Conservation (phyloP, 1,140 invertebrate species). For the Papilio xuthus region DNA sequence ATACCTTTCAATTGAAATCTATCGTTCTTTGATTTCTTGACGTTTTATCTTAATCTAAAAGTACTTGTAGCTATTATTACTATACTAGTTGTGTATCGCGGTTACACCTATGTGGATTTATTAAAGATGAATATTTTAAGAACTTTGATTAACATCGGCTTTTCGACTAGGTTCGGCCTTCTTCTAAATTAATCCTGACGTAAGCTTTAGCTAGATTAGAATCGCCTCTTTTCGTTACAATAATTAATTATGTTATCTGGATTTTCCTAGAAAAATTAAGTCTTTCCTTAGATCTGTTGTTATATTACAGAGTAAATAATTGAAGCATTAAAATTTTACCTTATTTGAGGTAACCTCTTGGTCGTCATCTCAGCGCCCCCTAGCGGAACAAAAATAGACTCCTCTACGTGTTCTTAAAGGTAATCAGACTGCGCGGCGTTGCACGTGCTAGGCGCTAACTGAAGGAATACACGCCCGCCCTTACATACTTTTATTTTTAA, state of each 20-base stretch:
- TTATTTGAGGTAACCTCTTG: slow-evolving; percentile 50
- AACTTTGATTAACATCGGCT: too few relatives aligned
- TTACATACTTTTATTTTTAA: slow-evolving; percentile 71
- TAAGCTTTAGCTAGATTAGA: too few relatives aligned
- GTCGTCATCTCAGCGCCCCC: slow-evolving; percentile 50
- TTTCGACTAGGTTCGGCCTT: too few relatives aligned
- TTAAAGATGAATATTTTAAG: too few relatives aligned
- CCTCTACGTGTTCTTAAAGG: slow-evolving; percentile 52
- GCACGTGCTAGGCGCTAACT: slow-evolving; percentile 73
- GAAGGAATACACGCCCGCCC: slow-evolving; percentile 66
- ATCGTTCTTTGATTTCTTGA: slow-evolving; percentile 35
- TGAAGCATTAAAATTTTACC: slow-evolving; percentile 10
- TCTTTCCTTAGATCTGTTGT: background rate
- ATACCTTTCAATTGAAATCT: slow-evolving; percentile 33
- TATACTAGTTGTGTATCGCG: background rate
- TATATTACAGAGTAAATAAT: background rate
- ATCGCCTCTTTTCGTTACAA: too few relatives aligned
- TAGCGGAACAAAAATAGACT: slow-evolving; percentile 61
- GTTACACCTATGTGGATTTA: background rate
- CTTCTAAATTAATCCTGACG: too few relatives aligned
- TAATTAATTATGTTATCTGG: too few relatives aligned
- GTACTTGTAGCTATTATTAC: background rate
- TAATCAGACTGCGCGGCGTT: slow-evolving; percentile 72
- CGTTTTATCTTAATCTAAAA: background rate
- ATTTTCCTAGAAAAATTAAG: too few relatives aligned